Evolutionary conservation across 92 coral and sea anemone species (phyloP).

Genomic region (Epizoanthus fatuus): DNA sequence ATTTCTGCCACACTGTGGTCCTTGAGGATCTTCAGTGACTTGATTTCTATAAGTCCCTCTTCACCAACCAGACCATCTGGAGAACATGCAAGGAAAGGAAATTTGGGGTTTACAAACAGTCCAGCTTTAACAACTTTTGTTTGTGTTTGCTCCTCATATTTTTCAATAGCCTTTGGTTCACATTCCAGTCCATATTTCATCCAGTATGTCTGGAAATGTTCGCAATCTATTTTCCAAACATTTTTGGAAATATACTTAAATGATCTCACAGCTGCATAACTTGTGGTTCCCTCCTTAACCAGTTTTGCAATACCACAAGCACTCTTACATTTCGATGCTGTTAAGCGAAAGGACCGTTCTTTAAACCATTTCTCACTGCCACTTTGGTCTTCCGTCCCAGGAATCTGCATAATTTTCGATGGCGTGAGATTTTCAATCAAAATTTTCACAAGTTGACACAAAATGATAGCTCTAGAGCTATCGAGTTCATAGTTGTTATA

Average conservation of each 20-base stretch:
- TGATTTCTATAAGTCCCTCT: slow-evolving; percentile 39
- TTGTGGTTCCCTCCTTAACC: neutral
- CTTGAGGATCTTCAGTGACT: slow-evolving; percentile 49
- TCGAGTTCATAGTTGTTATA: slow-evolving; percentile 48
- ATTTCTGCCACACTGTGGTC: neutral
- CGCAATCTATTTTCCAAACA: slow-evolving; percentile 37
- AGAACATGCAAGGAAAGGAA: slow-evolving; percentile 48
- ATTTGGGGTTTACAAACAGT: slow-evolving; percentile 50
- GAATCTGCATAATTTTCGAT: neutral
- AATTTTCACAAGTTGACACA: slow-evolving; percentile 21
- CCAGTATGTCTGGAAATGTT: slow-evolving; percentile 9
- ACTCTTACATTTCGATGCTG: slow-evolving; percentile 62
- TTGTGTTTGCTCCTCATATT: slow-evolving; percentile 38
- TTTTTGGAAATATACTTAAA: slow-evolving; percentile 15
- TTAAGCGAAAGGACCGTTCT: slow-evolving; percentile 55
- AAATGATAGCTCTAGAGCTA: neutral
- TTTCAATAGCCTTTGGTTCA: slow-evolving; percentile 33
- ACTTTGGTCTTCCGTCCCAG: slow-evolving; percentile 59
- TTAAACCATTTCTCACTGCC: slow-evolving; percentile 43
- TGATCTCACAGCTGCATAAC: slow-evolving; percentile 7
- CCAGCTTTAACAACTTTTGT: slow-evolving; percentile 22
- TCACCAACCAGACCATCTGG: slow-evolving; percentile 6
- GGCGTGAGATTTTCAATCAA: slow-evolving; percentile 46
- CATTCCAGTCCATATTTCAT: slow-evolving; percentile 33
- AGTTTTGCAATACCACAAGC: slow-evolving; percentile 48